Conservation (phyloP, 2,888 invertebrate genomes). For the Penaeus monodon region DNA sequence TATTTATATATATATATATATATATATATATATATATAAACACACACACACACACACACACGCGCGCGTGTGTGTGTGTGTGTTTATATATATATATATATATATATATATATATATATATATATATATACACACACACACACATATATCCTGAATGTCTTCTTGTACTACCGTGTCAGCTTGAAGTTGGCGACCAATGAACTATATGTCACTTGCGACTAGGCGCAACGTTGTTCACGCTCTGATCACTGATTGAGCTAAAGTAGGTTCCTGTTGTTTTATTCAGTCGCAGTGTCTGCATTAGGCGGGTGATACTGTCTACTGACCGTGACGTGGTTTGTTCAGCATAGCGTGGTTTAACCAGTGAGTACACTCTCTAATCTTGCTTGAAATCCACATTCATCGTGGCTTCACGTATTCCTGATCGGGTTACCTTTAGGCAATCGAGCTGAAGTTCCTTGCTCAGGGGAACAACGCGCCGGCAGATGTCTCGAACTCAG, state of each 20-base stretch:
- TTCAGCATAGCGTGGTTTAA: too few species aligned
- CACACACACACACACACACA: neutral
- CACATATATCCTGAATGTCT: neutral
- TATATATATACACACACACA: neutral
- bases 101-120: constrained; percentile 24
- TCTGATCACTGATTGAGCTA: too few species aligned
- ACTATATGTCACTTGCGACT: neutral
- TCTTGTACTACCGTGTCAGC: neutral
- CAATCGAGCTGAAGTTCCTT: too few species aligned
- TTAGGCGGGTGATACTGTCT: too few species aligned
- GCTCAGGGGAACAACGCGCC: too few species aligned
- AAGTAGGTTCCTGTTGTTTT: too few species aligned
- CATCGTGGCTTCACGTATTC: neutral
- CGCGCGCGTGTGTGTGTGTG: neutral
- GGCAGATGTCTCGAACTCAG: too few species aligned
- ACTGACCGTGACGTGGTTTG: too few species aligned
- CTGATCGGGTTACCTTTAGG: too few species aligned
- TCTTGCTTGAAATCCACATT: neutral
- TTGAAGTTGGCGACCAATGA: neutral
- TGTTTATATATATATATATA: constrained; percentile 23
- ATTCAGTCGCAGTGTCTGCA: too few species aligned
- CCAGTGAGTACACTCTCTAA: neutral
- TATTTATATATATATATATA: neutral
- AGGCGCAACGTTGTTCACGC: neutral
- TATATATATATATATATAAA: constrained; percentile 11